Conservation (phyloP, 1,140 invertebrate genomes). For the Popillia japonica region DNA sequence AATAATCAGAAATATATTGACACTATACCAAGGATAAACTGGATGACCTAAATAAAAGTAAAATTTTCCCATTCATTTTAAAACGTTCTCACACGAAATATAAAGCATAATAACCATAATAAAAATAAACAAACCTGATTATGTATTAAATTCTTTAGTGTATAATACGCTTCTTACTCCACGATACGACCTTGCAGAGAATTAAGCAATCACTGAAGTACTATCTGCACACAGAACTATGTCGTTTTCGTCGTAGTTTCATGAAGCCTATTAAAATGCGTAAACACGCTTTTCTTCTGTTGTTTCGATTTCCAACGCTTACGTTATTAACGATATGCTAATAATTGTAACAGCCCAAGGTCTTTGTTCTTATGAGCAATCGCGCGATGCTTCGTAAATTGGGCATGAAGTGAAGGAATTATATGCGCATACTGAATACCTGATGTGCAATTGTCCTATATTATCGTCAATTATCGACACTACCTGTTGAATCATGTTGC, state of each 20-base stretch:
- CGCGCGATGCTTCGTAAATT: neutral
- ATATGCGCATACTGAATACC: neutral
- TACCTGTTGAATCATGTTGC: conserved; percentile 6
- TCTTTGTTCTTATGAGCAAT: neutral
- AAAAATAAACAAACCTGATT: too few relatives aligned
- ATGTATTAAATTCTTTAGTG: too few relatives aligned
- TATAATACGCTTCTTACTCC: too few relatives aligned
- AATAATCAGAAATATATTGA: too few relatives aligned
- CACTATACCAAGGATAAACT: too few relatives aligned
- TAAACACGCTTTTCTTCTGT: neutral
- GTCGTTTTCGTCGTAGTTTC: neutral
- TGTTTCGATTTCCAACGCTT: neutral
- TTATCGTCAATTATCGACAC: neutral
- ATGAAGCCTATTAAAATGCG: neutral
- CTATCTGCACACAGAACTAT: neutral
- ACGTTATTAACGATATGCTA: conserved; percentile 11
- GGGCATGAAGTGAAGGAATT: conserved; percentile 1
- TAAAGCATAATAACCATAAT: too few relatives aligned
- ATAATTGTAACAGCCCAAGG: neutral
- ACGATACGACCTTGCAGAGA: too few relatives aligned
- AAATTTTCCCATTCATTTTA: too few relatives aligned
- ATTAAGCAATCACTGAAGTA: neutral
- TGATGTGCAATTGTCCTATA: neutral
- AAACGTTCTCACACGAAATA: too few relatives aligned
- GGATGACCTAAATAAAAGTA: too few relatives aligned